Conservation (phyloP, 2,113 vertebrate genomes). For the Dicaeum eximium region DNA sequence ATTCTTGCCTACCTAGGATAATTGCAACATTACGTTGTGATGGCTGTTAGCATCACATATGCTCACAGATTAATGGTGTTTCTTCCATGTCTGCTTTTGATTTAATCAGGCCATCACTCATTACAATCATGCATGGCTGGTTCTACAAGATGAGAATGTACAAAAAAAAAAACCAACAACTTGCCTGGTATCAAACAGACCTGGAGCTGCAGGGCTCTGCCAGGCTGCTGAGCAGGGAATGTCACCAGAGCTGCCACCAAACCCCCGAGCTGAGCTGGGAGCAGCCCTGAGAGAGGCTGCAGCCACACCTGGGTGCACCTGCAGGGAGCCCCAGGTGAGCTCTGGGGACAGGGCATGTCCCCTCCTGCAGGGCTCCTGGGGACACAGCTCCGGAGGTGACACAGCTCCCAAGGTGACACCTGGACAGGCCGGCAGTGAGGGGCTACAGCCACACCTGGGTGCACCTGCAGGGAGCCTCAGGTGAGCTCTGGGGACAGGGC, state of each 20-base stretch:
- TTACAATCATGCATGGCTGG: neutral
- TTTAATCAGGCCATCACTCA: constrained; percentile 47
- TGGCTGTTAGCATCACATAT: constrained; percentile 32
- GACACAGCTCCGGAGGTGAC: too few relatives aligned
- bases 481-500: too few relatives aligned
- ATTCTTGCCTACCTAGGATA: constrained; percentile 44
- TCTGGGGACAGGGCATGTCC: too few relatives aligned
- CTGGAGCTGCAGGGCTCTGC: neutral
- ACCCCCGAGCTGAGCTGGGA: neutral
- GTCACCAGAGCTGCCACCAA: too few relatives aligned
- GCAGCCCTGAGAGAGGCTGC: too few relatives aligned
- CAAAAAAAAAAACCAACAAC: neutral
- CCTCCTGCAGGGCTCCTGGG: too few relatives aligned
- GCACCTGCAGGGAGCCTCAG: too few relatives aligned
- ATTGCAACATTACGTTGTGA: constrained; percentile 17
- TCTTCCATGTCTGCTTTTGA: constrained; percentile 34
- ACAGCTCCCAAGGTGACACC: too few relatives aligned
- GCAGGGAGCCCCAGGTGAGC: too few relatives aligned
- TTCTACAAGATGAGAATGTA: neutral
- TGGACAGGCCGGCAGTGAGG: too few relatives aligned
- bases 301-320: too few relatives aligned
- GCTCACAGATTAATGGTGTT: constrained; percentile 16
- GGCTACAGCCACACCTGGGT: too few relatives aligned
- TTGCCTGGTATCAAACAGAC: neutral
- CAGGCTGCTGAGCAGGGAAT: neutral